Conservation (phyloP, 1,140 invertebrate species). For the Microplitis demolitor region DNA sequence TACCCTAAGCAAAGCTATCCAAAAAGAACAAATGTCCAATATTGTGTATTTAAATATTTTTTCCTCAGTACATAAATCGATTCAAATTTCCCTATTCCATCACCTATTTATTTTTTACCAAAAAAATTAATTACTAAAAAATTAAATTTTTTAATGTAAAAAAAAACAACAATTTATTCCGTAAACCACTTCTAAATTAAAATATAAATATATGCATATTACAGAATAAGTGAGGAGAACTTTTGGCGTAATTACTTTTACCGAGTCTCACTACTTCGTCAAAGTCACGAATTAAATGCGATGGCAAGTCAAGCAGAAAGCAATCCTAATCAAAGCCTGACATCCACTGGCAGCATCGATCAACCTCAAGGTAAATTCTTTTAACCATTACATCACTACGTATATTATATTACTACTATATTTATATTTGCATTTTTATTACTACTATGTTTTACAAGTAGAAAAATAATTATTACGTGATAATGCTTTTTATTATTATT, state of each 20-base stretch:
- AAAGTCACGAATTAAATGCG: slow-evolving; percentile 86
- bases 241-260: slow-evolving; percentile 99
- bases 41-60: too few species aligned
- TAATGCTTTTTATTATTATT: slow-evolving; percentile 4
- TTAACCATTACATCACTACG: not conserved
- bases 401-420: not conserved
- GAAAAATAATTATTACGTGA: not conserved
- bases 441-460: not conserved
- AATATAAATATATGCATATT: slow-evolving; percentile 37
- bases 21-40: too few species aligned
- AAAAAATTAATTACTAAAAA: too few species aligned
- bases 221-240: slow-evolving; percentile 94
- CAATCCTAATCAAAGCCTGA: slow-evolving; percentile 51
- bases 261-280: slow-evolving; percentile 95
- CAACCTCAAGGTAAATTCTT: slow-evolving; percentile 55
- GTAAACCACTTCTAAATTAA: too few species aligned
- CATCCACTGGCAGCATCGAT: slow-evolving; percentile 54
- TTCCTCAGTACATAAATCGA: too few species aligned
- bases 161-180: too few species aligned
- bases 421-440: slow-evolving; percentile 1
- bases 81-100: too few species aligned
- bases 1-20: too few species aligned
- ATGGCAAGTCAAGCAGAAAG: slow-evolving; percentile 63
- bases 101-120: too few species aligned
- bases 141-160: too few species aligned